These are phyloP conservation scores for Keiferia lycopersicella DNA, from an alignment of 2,888 invertebrate species.

Conservation along the genomic window DNA sequence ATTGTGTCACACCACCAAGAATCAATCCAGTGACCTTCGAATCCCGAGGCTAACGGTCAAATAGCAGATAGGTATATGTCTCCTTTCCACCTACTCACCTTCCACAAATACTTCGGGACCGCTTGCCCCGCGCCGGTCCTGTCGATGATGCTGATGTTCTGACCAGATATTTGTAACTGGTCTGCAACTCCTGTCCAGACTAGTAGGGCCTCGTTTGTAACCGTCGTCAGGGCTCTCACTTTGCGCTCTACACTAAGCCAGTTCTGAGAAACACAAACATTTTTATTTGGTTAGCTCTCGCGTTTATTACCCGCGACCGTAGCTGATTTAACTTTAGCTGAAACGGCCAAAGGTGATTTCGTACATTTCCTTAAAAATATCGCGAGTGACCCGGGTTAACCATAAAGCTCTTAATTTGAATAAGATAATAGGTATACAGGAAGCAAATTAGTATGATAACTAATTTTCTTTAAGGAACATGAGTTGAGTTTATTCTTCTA, in stretches of 20 bases:
- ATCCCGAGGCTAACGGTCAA: background rate
- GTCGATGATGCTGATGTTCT: slow-evolving; percentile 12
- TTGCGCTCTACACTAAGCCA: slow-evolving; percentile 54
- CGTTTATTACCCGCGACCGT: too few species aligned
- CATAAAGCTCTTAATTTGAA: too few species aligned
- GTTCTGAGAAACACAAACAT: slow-evolving; percentile 43
- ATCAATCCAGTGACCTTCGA: too few species aligned
- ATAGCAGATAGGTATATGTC: background rate
- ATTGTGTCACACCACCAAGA: background rate
- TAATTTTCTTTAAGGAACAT: too few species aligned
- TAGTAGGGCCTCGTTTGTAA: slow-evolving; percentile 34
- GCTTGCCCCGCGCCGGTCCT: slow-evolving; percentile 30
- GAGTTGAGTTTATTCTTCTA: too few species aligned
- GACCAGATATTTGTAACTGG: slow-evolving; percentile 29
- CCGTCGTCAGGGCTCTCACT: slow-evolving; percentile 44
- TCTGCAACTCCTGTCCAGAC: slow-evolving; percentile 51
- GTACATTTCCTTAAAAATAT: too few species aligned
- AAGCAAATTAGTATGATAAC: too few species aligned
- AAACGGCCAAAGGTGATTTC: too few species aligned
- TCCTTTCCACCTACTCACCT: slow-evolving; percentile 44
- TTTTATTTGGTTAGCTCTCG: background rate
- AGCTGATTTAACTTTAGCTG: too few species aligned
- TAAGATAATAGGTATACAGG: too few species aligned
- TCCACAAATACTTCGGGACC: slow-evolving; percentile 56
- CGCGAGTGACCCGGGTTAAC: too few species aligned